Percentiles rank a stretch among this genome's conserved stretches.
phyloP scores from a whole-genome alignment of 2,113 vertebrate genomes.

The Willisornis vidua region DNA sequence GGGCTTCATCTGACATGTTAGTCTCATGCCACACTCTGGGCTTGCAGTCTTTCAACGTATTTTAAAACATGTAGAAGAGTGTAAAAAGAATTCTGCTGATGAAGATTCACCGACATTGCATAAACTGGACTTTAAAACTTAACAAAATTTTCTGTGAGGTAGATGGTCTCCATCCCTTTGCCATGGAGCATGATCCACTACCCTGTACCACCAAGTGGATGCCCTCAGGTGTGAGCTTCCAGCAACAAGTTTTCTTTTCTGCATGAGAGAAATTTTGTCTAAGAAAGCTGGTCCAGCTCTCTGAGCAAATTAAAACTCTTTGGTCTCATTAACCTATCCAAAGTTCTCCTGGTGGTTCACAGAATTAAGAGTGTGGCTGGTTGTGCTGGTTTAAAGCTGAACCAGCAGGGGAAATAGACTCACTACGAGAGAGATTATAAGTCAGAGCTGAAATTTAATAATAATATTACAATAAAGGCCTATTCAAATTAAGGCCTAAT shows the following conservation, averaged over 20 bases:
- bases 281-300: not conserved
- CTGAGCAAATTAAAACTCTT: not conserved
- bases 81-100: not conserved
- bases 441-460: too few species aligned
- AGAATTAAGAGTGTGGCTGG: not conserved
- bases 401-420: too few species aligned
- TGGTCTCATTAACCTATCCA: not conserved
- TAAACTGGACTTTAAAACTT: not conserved
- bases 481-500: too few species aligned
- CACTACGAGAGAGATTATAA: too few species aligned
- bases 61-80: not conserved
- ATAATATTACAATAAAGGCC: too few species aligned
- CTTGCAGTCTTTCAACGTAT: not conserved
- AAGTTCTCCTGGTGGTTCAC: not conserved
- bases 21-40: fast-evolving
- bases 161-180: not conserved
- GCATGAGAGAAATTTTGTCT: not conserved
- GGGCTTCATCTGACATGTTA: not conserved
- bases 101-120: not conserved
- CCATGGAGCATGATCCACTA: not conserved
- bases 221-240: not conserved
- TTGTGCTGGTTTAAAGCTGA: too few species aligned
- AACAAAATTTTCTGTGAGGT: not conserved
- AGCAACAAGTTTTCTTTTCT: not conserved
- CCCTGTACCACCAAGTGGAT: fast-evolving